Percentiles rank a stretch among this genome's conserved stretches.
phyloP scores from a whole-genome alignment of 2,113 vertebrate genomes.

The Trachemys scripta region DNA sequence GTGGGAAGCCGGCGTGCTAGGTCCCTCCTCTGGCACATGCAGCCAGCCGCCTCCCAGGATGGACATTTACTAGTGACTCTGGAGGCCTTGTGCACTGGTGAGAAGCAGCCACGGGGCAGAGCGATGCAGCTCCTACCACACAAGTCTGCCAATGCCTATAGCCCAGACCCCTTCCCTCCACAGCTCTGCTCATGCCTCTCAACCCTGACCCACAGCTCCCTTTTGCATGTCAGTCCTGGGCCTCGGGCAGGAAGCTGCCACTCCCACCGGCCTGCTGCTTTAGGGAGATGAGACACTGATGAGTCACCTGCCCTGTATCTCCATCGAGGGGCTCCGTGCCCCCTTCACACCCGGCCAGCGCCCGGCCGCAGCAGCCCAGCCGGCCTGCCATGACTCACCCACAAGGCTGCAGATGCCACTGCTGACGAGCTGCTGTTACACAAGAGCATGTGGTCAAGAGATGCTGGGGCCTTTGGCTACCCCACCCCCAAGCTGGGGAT shows the following conservation, averaged over 20 bases:
- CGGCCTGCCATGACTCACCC: background rate
- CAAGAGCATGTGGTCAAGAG: background rate
- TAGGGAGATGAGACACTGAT: background rate
- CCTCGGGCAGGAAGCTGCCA: background rate
- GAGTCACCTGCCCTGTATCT: background rate
- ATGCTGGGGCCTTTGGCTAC: background rate
- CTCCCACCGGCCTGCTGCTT: background rate
- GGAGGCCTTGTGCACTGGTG: background rate
- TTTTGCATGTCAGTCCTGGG: background rate
- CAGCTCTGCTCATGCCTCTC: too few relatives aligned
- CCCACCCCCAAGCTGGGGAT: accelerated
- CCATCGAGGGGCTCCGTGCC: background rate
- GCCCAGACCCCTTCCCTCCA: too few relatives aligned
- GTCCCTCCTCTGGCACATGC: background rate
- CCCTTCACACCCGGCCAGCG: background rate
- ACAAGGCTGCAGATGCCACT: background rate
- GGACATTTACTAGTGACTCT: background rate
- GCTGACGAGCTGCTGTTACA: background rate
- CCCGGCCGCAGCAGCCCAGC: background rate
- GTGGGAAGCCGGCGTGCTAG: background rate
- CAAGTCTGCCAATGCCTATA: too few relatives aligned
- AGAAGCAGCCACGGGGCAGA: background rate
- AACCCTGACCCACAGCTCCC: background rate
- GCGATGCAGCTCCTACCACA: background rate
- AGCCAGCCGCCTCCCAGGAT: background rate